These are phyloP conservation scores for Lathamus discolor DNA, from an alignment of 2,113 vertebrate genomes.

Conservation along the genomic window DNA sequence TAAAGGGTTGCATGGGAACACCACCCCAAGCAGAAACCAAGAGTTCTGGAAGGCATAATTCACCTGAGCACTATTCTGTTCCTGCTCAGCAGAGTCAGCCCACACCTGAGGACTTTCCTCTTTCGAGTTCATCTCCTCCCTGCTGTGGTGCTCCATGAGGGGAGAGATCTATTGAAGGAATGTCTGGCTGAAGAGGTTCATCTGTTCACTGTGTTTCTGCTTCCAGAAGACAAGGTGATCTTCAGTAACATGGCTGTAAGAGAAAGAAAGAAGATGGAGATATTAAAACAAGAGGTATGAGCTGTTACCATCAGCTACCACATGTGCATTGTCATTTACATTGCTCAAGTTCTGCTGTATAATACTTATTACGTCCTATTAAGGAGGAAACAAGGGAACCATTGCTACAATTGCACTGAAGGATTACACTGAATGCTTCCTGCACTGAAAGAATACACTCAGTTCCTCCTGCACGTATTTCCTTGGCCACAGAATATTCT, in stretches of 20 bases:
- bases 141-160: conserved; percentile 5
- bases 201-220: conserved; percentile 33
- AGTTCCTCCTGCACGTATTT: background rate
- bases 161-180: background rate
- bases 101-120: conserved; percentile 76
- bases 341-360: background rate
- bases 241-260: conserved; percentile 52
- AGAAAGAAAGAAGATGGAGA: background rate
- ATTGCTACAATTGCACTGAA: background rate
- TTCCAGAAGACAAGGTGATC: conserved; percentile 20
- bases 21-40: background rate
- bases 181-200: conserved; percentile 46
- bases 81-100: conserved; percentile 72
- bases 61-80: conserved; percentile 76
- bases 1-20: accelerated
- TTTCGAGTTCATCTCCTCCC: conserved; percentile 76
- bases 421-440: background rate
- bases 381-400: background rate
- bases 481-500: background rate
- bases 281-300: background rate
- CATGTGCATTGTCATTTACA: background rate
- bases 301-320: background rate
- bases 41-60: background rate
- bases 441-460: background rate
- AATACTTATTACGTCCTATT: background rate